Evolutionary conservation across 2,888 invertebrate species (phyloP), one percentile per base, ranked within the genome.

Genomic region (Orchesella flavescens): DNA sequence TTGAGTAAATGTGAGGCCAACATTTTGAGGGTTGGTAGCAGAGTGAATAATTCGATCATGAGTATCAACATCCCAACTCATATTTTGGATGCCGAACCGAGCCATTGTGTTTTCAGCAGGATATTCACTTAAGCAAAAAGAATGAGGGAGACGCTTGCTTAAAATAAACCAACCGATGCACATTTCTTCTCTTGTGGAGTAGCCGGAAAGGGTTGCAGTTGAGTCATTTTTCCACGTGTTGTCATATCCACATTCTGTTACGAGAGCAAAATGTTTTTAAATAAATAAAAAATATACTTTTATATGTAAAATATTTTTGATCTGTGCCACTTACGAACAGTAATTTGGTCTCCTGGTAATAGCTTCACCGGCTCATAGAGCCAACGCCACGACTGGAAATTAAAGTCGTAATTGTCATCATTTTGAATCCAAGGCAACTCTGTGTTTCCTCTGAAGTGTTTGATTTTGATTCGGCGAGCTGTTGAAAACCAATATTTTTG

Each of bases 351-450:
- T n/a, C n/a, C n/a, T n/a, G n/a, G n/a, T n/a, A n/a, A n/a, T n/a
- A n/a, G n/a, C n/a, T n/a, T n/a, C n/a, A n/a, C n/a, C n/a, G n/a
- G n/a, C n/a, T n/a, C n/a, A n/a, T n/a, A n/a, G n/a, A n/a, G n/a
- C n/a, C n/a, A n/a, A n/a, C n/a, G n/a, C n/a, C n/a, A n/a, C n/a
- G n/a, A n/a, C n/a, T n/a, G n/a, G n/a, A n/a, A n/a, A n/a, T n/a
- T n/a, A n/a, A n/a, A n/a, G n/a, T n/a, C n/a, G n/a, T n/a, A n/a
- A n/a, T n/a, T n/a, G n/a, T n/a, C n/a, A n/a, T n/a, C n/a, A n/a
- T n/a, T n/a, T n/a, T n/a, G n/a, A n/a, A 73, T n/a, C 72, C 72
- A 77, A 0, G 72, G 77, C 15, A 83, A 49, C 44, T 83, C 83
- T 4, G 15, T 63, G 0, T 34, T 55, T 9, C 23, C 49, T 0